Base-by-base conservation (phyloP, 2,888 invertebrate genomes). In the Sussaba pulchella region DNA sequence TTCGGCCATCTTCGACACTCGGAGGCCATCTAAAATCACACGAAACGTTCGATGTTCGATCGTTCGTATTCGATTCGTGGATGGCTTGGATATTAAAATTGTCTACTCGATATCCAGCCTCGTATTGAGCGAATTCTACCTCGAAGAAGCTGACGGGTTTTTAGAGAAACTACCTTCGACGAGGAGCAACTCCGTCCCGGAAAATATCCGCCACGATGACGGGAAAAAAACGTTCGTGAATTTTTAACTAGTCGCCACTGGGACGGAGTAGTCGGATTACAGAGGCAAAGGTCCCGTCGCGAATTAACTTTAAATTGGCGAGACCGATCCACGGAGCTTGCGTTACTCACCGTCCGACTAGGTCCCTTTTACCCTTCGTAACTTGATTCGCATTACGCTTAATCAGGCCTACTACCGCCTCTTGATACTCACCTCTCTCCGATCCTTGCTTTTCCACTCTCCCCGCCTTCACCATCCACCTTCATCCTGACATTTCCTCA, bases 301-400 rank as follows among this genome's bases (percentile, higher is more conserved):
- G 78, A 78, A 73, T 73, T 66, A 78, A 78, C 47, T 67, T 73
- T 64, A 59, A 63, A 73, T 73, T 73, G 73, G 59, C 59, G 61
- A 45, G 39, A 19, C 59, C 50, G 57, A 64, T 52, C 52, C 63
- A 14, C 39, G 54, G 64, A 31, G 36, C 41, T 59, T 9, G 47
- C 47, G 52, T 45, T 54, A 57, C 31, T 31, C n/a, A 17, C 14
- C 19, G 36, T 39, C 66, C 54, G 14, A 39, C 8, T 21, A 3
- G 64, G 70, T 74, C 59, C 73, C 73, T 78, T 74, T 70, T 63
- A 74, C 59, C 69, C 57, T 57, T 41, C 19, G 57, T 61, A 74
- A 76, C 72, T 78, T 64, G 52, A 78, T 78, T 78, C 70, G 47
- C 47, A 78, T 74, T 78, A 81, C 70, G 61, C 47, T 47, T 31